Conservation (phyloP, 2,888 invertebrate species). For the Pterostichus madidus region DNA sequence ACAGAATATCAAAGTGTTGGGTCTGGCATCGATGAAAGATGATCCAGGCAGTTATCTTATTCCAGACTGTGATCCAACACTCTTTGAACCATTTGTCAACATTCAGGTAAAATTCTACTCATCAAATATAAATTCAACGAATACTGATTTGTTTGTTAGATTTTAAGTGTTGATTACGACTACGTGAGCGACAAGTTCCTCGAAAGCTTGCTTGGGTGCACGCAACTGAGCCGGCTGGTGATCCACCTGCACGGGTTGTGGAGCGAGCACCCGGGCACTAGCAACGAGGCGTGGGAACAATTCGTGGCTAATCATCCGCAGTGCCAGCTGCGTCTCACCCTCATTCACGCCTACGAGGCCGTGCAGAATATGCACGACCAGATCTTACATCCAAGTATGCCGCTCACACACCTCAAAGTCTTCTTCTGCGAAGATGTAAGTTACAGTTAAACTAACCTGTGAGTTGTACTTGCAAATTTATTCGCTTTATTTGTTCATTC, state of each 20-base stretch:
- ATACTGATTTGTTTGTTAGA: conserved; percentile 70
- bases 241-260: conserved; percentile 86
- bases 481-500: too few species aligned
- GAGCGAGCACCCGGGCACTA: conserved; percentile 82
- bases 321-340: conserved; percentile 81
- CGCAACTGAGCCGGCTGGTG: conserved; percentile 80
- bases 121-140: neutral
- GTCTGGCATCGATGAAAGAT: conserved; percentile 86
- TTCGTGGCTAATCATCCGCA: conserved; percentile 79
- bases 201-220: conserved; percentile 72
- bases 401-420: conserved; percentile 85
- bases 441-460: conserved; percentile 56
- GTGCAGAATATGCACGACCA: conserved; percentile 81
- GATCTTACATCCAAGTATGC: conserved; percentile 85
- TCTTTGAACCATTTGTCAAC: conserved; percentile 81
- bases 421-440: conserved; percentile 85
- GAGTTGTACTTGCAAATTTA: too few species aligned
- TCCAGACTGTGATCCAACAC: conserved; percentile 79
- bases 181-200: conserved; percentile 79
- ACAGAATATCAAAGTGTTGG: conserved; percentile 81
- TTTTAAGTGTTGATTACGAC: conserved; percentile 81
- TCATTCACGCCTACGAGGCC: conserved; percentile 86
- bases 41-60: conserved; percentile 84
- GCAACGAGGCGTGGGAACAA: conserved; percentile 82
- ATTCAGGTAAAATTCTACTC: conserved; percentile 76